Percentiles rank a stretch among this genome's conserved stretches.
phyloP scores from a whole-genome alignment of 2,888 invertebrate species.

The Plebejus argus region DNA sequence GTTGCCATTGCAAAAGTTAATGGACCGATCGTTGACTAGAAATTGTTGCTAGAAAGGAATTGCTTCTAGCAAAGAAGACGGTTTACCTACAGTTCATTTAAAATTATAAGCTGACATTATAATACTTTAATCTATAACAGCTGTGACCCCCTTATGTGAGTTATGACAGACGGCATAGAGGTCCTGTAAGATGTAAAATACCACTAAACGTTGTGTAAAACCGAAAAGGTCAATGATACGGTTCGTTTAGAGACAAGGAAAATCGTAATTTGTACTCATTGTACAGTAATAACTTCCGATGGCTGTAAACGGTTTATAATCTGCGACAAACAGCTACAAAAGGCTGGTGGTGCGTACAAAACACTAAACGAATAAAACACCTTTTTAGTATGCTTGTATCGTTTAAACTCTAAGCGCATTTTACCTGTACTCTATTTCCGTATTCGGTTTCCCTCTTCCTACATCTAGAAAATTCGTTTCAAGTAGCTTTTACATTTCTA shows the following conservation, averaged over 20 bases:
- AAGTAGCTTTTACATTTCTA: neutral
- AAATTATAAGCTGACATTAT: too few species aligned
- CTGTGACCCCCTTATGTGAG: too few species aligned
- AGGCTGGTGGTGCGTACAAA: neutral
- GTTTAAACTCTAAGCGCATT: neutral
- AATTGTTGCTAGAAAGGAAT: neutral
- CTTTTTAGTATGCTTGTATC: neutral
- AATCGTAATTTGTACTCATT: neutral
- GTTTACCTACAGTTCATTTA: too few species aligned
- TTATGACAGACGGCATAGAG: too few species aligned
- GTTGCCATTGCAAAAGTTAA: neutral
- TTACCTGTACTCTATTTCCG: neutral
- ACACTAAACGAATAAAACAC: neutral
- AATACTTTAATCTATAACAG: too few species aligned
- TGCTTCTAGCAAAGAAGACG: neutral
- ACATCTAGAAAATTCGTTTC: neutral
- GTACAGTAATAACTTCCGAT: conserved; percentile 14
- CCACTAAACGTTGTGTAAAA: neutral
- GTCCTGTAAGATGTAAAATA: too few species aligned
- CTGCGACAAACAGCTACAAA: neutral
- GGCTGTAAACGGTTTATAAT: conserved; percentile 17
- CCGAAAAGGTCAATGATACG: conserved; percentile 5
- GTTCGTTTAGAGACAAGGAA: conserved; percentile 10
- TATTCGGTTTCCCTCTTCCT: neutral
- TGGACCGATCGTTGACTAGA: neutral